Evolutionary conservation across 2,888 invertebrate species (phyloP).

Genomic region (Cryptocheilus praepositus): DNA sequence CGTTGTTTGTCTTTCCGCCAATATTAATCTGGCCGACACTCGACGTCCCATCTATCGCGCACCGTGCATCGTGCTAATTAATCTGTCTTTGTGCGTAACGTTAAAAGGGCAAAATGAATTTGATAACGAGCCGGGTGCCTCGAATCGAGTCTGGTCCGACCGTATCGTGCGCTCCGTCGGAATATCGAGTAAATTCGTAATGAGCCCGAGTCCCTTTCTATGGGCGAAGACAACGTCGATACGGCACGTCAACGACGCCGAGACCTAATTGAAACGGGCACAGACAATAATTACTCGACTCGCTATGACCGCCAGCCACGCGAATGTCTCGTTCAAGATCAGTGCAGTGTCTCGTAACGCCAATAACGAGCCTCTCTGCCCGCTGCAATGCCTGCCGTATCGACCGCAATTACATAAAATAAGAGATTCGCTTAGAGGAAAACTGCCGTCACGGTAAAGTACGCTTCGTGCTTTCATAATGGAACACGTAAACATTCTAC

Average conservation of each 20-base stretch:
- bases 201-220: conserved; percentile 25
- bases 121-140: too few relatives aligned
- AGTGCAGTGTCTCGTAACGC: conserved; percentile 20
- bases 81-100: too few relatives aligned
- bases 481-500: too few relatives aligned
- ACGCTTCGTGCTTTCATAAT: too few relatives aligned
- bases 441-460: too few relatives aligned
- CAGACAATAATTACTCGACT: conserved; percentile 45
- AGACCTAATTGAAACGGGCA: conserved; percentile 56
- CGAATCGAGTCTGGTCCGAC: too few relatives aligned
- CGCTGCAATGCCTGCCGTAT: neutral
- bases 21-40: too few relatives aligned
- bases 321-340: conserved; percentile 45
- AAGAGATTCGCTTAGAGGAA: too few relatives aligned
- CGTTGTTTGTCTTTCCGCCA: too few relatives aligned
- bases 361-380: conserved; percentile 25
- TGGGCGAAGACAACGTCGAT: conserved; percentile 50
- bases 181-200: conserved; percentile 45
- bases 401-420: conserved; percentile 17
- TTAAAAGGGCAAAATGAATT: too few relatives aligned
- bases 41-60: too few relatives aligned
- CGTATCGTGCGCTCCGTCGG: conserved; percentile 29
- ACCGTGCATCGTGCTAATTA: too few relatives aligned
- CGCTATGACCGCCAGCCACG: conserved; percentile 44
- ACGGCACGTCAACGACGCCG: conserved; percentile 49